Base-by-base conservation (phyloP, 2,888 invertebrate genomes). In the Eurytoma adleriae region DNA sequence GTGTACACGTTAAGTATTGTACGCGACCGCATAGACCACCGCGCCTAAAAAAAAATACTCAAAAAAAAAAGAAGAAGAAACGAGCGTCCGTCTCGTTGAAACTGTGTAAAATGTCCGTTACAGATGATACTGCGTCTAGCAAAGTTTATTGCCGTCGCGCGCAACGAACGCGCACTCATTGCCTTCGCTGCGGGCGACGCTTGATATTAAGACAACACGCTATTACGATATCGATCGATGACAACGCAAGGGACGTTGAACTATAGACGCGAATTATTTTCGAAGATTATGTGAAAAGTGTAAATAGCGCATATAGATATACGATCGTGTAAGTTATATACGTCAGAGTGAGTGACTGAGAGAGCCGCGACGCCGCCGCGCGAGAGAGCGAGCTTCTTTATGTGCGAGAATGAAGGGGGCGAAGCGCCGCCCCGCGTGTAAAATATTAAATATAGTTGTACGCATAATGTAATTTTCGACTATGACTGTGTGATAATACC, bases 401-500 rank as follows among this genome's bases (percentile, higher is more conserved):
- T 40, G 50, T 27, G 72, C 52, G 61, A 30, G 52, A 77, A 61
- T 13, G 24, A 56, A 71, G 68, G 24, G 52, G 66, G 14, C 69
- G 67, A 78, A 66, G 73, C 72, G 56, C 69, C 72, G 56, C 69
- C 69, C 74, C 69, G 64, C 66, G 16, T 82, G 79, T 82, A 81
- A 24, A 59, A 78, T 78, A 78, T 74, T 64, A 57, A 56, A 40
- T 40, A 40, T 71, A 70, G 74, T 66, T 68, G 7, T 40, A 24
- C 52, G 67, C 48, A 70, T 54, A 75, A 66, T 71, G 71, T 75
- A 66, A 62, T 82, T 82, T 24, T 82, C 86, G 81, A 86, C 84
- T 86, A 84, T 86, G 84, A 85, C 85, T 85, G 88, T 89, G 89
- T 89, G 89, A 89, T 89, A 89, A 85, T 75, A 78, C 78, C 80